phyloP scores from a whole-genome alignment of 2,888 invertebrate species.

The Ametastegia equiseti region DNA sequence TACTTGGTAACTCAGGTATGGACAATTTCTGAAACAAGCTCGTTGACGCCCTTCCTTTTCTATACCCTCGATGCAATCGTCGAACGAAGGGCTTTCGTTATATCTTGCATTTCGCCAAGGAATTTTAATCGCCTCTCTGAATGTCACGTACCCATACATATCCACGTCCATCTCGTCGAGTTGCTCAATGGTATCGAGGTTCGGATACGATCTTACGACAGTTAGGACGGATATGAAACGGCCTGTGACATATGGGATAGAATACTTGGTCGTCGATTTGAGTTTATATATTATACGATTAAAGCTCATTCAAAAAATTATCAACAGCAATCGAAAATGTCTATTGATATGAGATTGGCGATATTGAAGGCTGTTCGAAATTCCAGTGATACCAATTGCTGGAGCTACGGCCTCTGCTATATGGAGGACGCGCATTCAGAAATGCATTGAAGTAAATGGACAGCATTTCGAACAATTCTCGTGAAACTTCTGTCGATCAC shows the following conservation, averaged over 20 bases:
- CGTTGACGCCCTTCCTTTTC: not conserved
- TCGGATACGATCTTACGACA: not conserved
- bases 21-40: not conserved
- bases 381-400: no score
- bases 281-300: not conserved
- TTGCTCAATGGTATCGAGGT: not conserved
- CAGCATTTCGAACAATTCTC: no score
- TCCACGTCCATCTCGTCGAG: not conserved
- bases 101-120: not conserved
- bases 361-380: no score
- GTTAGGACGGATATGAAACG: slow-evolving; percentile 4
- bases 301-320: no score
- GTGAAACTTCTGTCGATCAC: no score
- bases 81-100: not conserved
- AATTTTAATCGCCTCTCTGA: not conserved
- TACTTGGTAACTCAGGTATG: not conserved
- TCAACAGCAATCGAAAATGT: not conserved
- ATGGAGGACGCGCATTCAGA: no score
- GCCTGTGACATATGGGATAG: not conserved
- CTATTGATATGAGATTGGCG: no score
- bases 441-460: no score
- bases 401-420: no score
- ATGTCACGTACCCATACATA: not conserved
- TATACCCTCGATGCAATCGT: not conserved
- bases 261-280: not conserved